Evolutionary conservation across 1,140 invertebrate genomes (phyloP).

Genomic region (Drosophila pandora): DNA sequence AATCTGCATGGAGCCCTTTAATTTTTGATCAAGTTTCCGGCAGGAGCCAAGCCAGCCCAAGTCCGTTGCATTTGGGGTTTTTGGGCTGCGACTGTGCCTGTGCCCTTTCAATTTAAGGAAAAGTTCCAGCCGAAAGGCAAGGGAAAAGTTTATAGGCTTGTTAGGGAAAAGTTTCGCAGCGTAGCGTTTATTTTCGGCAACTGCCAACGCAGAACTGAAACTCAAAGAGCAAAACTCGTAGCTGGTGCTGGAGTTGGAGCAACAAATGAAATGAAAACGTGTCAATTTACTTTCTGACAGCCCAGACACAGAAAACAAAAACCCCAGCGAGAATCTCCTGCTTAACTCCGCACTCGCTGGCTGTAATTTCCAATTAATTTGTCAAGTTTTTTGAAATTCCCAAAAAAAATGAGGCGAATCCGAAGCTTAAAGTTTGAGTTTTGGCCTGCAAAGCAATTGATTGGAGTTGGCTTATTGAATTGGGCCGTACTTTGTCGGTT

Average conservation of each 20-base stretch:
- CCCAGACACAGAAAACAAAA: conserved; percentile 27
- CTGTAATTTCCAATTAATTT: conserved; percentile 54
- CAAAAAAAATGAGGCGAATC: too few relatives aligned
- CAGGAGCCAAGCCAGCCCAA: background rate
- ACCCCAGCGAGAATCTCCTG: conserved; percentile 3
- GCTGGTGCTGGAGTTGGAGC: conserved; percentile 15
- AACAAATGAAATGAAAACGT: conserved; percentile 61
- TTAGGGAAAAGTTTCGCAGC: conserved; percentile 50
- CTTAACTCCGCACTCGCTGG: conserved; percentile 4
- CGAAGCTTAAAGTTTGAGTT: background rate
- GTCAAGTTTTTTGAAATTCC: conserved; percentile 6
- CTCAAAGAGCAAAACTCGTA: conserved; percentile 11
- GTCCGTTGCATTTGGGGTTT: conserved; percentile 1
- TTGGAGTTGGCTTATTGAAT: conserved; percentile 19
- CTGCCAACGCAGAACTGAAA: conserved; percentile 17
- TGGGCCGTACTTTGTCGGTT: conserved; percentile 38
- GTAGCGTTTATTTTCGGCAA: conserved; percentile 37
- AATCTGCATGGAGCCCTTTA: conserved; percentile 42
- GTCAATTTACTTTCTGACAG: conserved; percentile 68
- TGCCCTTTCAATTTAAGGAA: conserved; percentile 27
- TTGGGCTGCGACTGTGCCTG: background rate
- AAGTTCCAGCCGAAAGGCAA: conserved; percentile 30
- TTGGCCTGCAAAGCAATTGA: conserved; percentile 15
- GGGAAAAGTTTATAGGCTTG: conserved; percentile 62
- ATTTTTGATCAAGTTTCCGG: conserved; percentile 58